These are phyloP conservation scores for Acromyrmex echinatior DNA, from an alignment of 1,140 invertebrate genomes.

Conservation along the genomic window DNA sequence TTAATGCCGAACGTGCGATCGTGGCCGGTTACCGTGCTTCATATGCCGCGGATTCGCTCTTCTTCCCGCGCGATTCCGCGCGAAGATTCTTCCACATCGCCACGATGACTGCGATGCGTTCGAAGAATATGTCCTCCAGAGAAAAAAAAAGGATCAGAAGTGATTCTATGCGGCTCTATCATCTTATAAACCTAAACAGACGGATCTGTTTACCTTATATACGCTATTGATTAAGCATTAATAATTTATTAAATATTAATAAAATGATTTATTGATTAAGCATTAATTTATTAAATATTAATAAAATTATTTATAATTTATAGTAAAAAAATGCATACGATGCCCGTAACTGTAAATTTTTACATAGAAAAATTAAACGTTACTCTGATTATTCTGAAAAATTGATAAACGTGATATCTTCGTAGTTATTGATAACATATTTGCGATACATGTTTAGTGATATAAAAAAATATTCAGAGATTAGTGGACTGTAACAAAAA, in stretches of 20 bases:
- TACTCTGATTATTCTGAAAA: not conserved
- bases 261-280: not conserved
- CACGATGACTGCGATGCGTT: not conserved
- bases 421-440: not conserved
- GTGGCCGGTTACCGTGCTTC: conserved; percentile 61
- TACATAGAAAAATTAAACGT: not conserved
- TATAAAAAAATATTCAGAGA: too few relatives aligned
- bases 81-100: not conserved
- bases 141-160: not conserved
- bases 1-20: conserved; percentile 69
- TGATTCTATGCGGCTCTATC: not conserved
- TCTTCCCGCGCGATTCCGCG: conserved; percentile 24
- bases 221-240: not conserved
- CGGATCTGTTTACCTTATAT: not conserved
- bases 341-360: not conserved
- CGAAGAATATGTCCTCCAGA: not conserved
- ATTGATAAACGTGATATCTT: not conserved
- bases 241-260: not conserved
- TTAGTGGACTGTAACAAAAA: too few relatives aligned
- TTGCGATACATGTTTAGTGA: too few relatives aligned
- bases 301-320: not conserved
- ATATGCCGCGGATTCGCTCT: conserved; percentile 31
- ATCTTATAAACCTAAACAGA: not conserved
- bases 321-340: too few relatives aligned
- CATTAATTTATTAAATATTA: not conserved